These are phyloP conservation scores for Conopomorpha cramerella DNA, from an alignment of 1,140 invertebrate genomes.

Conservation along the genomic window DNA sequence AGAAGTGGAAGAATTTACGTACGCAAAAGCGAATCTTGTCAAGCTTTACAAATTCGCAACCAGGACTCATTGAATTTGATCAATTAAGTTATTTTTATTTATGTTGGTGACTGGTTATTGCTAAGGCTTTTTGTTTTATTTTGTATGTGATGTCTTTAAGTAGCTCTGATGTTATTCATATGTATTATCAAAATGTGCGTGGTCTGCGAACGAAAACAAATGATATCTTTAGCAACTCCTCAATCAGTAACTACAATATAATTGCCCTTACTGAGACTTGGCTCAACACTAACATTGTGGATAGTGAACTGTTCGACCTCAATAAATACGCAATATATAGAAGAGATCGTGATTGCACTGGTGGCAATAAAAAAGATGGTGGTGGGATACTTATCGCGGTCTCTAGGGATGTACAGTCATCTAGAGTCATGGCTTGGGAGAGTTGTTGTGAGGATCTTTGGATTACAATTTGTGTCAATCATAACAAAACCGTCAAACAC, in stretches of 20 bases:
- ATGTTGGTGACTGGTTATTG: too few relatives aligned
- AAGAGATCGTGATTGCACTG: neutral
- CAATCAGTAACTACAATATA: neutral
- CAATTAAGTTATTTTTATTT: too few relatives aligned
- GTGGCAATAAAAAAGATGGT: neutral
- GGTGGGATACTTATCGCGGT: neutral
- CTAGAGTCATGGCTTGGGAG: neutral
- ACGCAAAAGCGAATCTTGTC: too few relatives aligned
- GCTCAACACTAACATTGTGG: neutral
- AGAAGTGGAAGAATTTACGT: too few relatives aligned
- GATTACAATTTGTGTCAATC: neutral
- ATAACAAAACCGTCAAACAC: too few relatives aligned
- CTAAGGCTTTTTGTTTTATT: too few relatives aligned
- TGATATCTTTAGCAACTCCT: neutral
- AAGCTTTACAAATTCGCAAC: too few relatives aligned
- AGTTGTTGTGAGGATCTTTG: neutral
- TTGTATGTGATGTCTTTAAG: too few relatives aligned
- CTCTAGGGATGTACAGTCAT: neutral
- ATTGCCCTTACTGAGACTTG: neutral
- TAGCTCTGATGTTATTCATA: too few relatives aligned
- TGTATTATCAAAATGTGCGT: neutral
- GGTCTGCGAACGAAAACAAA: neutral
- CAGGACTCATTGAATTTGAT: too few relatives aligned
- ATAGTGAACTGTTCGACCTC: neutral
- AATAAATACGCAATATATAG: neutral